phyloP scores from a whole-genome alignment of 2,888 invertebrate genomes.

The Drosophila macrospina region DNA sequence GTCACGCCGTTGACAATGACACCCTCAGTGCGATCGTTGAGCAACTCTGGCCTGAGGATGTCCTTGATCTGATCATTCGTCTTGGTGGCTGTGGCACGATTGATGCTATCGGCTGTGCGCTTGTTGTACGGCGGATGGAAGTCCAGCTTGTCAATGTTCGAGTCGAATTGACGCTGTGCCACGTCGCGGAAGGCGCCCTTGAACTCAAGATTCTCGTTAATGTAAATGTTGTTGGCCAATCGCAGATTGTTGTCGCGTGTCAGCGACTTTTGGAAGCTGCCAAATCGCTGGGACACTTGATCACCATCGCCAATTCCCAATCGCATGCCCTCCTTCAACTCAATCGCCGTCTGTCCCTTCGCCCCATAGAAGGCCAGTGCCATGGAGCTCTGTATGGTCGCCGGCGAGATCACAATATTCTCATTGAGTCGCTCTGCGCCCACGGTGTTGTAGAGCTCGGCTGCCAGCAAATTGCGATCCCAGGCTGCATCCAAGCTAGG shows the following conservation, averaged over 20 bases:
- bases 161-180: constrained; percentile 88
- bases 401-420: constrained; percentile 90
- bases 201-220: constrained; percentile 87
- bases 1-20: constrained; percentile 80
- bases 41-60: constrained; percentile 87
- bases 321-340: constrained; percentile 87
- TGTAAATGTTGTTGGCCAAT: constrained; percentile 91
- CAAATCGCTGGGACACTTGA: constrained; percentile 74
- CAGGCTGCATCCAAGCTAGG: constrained; percentile 45
- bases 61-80: constrained; percentile 93
- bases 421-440: constrained; percentile 86
- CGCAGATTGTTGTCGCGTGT: constrained; percentile 83
- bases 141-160: constrained; percentile 88
- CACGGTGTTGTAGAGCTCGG: constrained; percentile 85
- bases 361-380: constrained; percentile 91
- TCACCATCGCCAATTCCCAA: constrained; percentile 74
- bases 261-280: constrained; percentile 75
- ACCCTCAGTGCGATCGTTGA: constrained; percentile 81
- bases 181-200: constrained; percentile 87
- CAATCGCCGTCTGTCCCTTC: constrained; percentile 87
- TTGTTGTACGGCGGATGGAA: constrained; percentile 87
- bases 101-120: constrained; percentile 88
- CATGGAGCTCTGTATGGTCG: constrained; percentile 90
- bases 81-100: constrained; percentile 91
- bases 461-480: constrained; percentile 79